Base-by-base conservation (phyloP, 2,888 invertebrate genomes). In the Aphodius granarius region DNA sequence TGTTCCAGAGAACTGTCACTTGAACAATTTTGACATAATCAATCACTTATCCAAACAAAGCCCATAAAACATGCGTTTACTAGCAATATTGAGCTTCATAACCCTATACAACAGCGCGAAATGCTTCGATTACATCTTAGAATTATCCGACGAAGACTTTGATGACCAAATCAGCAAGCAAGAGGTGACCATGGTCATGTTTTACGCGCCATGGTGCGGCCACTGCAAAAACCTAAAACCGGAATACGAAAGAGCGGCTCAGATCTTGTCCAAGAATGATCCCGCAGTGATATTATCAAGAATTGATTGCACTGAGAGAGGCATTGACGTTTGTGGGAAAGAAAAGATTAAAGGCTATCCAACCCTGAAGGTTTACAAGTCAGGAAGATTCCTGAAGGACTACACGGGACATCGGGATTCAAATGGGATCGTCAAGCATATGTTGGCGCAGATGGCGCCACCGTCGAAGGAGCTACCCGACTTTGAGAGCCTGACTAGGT, bases 191-290 rank as follows among this genome's bases (percentile, higher is more conserved):
- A 43, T 96, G 23, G 93, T 97, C 0, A 95, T 96, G 90, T 97
- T 97, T 86, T 96, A 96, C 86, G 96, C 96, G 0, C 96, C 96
- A 0, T 95, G 96, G 96, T 96, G 96, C 86, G 96, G 96, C 0
- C 95, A 96, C 85, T 96, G 96, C 83, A 94, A 94, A 82, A 90
- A 91, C 63, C 94, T 96, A 89, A 96, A 96, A 84, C 96, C 96
- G 0, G 95, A 95, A 82, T 95, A 94, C 83, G 93, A 93, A 79
- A 91, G 93, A 84, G 97, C 98, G 73, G 96, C 97, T 78, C 93
- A 94, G 83, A 82, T 91, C 73, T 87, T 98, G 76, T 93, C 93
- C 83, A 90, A 89, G 76, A 93, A 94, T 85, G 97, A 97, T 84
- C 94, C 95, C 72, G 94, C 96, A 77, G 94, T 98, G 75, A 89